These are phyloP conservation scores for Drosophila carrolli DNA, from an alignment of 1,140 invertebrate genomes.

Conservation along the genomic window DNA sequence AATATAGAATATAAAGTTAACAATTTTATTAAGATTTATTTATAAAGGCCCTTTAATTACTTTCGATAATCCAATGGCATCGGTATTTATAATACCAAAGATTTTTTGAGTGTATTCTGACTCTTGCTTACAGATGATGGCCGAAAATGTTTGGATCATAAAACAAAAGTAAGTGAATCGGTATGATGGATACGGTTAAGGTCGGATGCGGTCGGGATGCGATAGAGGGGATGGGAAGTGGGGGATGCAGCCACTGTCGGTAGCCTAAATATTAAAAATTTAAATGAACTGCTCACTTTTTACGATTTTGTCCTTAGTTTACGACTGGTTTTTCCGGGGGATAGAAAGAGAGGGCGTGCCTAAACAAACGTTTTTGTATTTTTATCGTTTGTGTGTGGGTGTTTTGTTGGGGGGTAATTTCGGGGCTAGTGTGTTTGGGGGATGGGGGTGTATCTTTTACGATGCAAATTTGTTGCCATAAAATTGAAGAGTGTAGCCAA, in stretches of 20 bases:
- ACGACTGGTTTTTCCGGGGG: constrained; percentile 43
- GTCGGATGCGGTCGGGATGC: constrained; percentile 15
- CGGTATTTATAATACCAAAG: background rate
- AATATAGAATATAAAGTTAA: too few relatives aligned
- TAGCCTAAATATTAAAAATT: constrained; percentile 80
- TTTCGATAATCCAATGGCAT: too few relatives aligned
- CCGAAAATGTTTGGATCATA: constrained; percentile 59
- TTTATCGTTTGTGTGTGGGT: constrained; percentile 65
- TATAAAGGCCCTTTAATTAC: too few relatives aligned
- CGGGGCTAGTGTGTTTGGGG: constrained; percentile 43
- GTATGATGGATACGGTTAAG: constrained; percentile 49
- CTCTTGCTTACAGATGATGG: constrained; percentile 38
- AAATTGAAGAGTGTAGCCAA: constrained; percentile 79
- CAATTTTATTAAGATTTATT: too few relatives aligned
- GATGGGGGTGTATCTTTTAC: constrained; percentile 71
- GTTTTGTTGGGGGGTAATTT: constrained; percentile 42
- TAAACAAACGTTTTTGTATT: constrained; percentile 81
- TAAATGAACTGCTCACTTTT: constrained; percentile 82
- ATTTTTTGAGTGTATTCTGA: constrained; percentile 27
- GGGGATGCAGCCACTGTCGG: constrained; percentile 21
- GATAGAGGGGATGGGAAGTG: background rate
- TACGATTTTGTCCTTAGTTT: constrained; percentile 82
- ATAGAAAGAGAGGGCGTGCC: constrained; percentile 51
- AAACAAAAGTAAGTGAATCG: constrained; percentile 64
- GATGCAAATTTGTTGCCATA: constrained; percentile 83